A percentile compares a stretch with the other conserved stretches of the same genome.
Evolutionary conservation across 1,140 invertebrate genomes (phyloP).

Genomic region (Oryzaephilus surinamensis): DNA sequence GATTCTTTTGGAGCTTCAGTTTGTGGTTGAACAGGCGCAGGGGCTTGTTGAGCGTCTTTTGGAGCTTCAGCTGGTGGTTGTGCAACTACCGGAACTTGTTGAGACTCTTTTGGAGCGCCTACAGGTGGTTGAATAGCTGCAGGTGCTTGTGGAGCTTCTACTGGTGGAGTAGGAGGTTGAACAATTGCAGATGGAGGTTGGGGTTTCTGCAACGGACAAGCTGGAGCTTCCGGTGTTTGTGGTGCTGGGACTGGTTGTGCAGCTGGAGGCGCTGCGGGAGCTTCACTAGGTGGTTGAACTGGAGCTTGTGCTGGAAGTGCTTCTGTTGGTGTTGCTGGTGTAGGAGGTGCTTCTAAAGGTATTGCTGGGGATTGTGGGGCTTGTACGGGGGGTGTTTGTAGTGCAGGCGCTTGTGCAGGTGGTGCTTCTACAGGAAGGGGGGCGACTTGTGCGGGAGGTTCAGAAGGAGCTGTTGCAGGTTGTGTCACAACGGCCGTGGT

Average conservation of each 20-base stretch:
- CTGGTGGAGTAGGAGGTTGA: conserved; percentile 18
- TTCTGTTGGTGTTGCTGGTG: conserved; percentile 4
- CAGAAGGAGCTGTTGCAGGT: conserved; percentile 10
- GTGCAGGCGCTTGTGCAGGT: neutral
- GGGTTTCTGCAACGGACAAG: conserved; percentile 16
- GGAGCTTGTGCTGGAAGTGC: conserved; percentile 18
- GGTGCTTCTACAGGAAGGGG: neutral
- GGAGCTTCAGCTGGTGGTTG: conserved; percentile 26
- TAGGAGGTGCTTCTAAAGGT: conserved; percentile 1
- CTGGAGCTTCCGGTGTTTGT: conserved; percentile 21
- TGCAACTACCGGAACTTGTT: conserved; percentile 20
- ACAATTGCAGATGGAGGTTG: conserved; percentile 13
- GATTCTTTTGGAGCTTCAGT: conserved; percentile 12
- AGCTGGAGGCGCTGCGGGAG: conserved; percentile 24
- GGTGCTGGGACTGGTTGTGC: conserved; percentile 13
- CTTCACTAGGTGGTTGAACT: conserved; percentile 19
- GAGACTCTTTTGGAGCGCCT: conserved; percentile 30
- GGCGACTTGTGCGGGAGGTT: neutral
- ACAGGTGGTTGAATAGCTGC: conserved; percentile 5
- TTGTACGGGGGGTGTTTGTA: neutral
- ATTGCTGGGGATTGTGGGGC: neutral
- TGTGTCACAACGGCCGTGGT: conserved; percentile 14
- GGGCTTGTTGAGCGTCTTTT: conserved; percentile 28
- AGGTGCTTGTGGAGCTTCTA: conserved; percentile 14
- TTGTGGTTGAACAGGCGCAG: conserved; percentile 33